A percentile compares a stretch with the other conserved stretches of the same genome.
These are phyloP conservation scores for Elaeidobius kamerunicus DNA, from an alignment of 2,888 invertebrate genomes.

Conservation along the genomic window DNA sequence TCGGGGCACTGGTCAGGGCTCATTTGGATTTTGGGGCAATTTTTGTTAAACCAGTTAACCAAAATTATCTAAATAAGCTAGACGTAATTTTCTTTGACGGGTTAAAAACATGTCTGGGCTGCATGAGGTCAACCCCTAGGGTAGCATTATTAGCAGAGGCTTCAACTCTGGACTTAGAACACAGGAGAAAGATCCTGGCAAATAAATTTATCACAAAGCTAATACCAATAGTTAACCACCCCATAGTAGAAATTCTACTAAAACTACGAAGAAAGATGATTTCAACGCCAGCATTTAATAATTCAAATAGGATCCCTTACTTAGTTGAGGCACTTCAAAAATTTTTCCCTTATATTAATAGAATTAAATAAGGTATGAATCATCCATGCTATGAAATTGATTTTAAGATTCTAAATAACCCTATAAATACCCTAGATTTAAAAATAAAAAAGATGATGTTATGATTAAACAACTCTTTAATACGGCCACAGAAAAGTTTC, in stretches of 20 bases:
- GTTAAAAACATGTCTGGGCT: neutral
- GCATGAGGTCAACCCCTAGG: conserved; percentile 2
- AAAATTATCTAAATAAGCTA: neutral
- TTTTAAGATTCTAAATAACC: neutral
- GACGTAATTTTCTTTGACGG: neutral
- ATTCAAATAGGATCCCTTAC: neutral
- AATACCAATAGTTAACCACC: neutral
- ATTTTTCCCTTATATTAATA: neutral
- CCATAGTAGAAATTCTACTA: neutral
- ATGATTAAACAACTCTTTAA: neutral
- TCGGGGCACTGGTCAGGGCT: neutral
- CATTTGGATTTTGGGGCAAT: conserved; percentile 2
- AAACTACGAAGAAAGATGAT: neutral
- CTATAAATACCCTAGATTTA: neutral
- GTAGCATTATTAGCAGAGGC: neutral
- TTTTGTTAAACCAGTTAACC: neutral
- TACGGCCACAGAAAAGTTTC: neutral
- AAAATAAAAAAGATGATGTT: neutral
- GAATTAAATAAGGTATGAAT: neutral
- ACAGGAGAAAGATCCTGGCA: neutral
- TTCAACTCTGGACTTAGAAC: neutral
- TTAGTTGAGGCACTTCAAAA: neutral
- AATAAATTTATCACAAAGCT: neutral
- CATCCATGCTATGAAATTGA: conserved; percentile 2
- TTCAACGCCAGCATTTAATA: neutral